Conservation (phyloP, 2,888 invertebrate genomes). For the Rhagonycha lutea region DNA sequence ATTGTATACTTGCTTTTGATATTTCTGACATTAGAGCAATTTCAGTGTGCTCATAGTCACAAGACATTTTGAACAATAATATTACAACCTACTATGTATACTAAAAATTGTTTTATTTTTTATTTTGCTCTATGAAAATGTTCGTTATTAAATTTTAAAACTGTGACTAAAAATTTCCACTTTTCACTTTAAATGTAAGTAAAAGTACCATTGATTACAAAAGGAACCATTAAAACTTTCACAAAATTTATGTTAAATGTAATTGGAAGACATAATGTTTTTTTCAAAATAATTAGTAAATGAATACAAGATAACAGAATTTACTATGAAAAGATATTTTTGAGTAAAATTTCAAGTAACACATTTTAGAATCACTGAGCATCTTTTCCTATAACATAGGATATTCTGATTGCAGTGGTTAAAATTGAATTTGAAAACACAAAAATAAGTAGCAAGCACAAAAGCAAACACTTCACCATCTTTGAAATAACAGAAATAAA, state of each 20-base stretch:
- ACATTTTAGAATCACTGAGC: neutral
- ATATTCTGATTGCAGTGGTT: neutral
- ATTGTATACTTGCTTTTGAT: neutral
- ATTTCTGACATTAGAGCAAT: neutral
- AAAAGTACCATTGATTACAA: no score
- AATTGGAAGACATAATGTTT: no score
- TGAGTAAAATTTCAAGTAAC: neutral
- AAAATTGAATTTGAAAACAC: neutral
- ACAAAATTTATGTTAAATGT: neutral
- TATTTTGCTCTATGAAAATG: neutral
- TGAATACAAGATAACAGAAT: neutral
- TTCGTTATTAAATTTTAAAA: neutral
- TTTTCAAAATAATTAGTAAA: neutral
- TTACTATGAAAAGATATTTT: neutral
- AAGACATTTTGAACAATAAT: neutral
- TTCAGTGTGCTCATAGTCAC: neutral
- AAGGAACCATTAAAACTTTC: neutral
- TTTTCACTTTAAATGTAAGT: neutral
- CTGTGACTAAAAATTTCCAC: neutral
- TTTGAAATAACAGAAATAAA: neutral
- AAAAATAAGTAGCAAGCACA: neutral
- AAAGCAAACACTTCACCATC: neutral
- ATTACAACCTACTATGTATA: neutral
- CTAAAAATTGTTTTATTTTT: neutral
- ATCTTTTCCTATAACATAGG: neutral